Base-by-base conservation (phyloP, 30 jellyfish, hydroid and myxozoan genomes). In the Sanderia malayensis region DNA sequence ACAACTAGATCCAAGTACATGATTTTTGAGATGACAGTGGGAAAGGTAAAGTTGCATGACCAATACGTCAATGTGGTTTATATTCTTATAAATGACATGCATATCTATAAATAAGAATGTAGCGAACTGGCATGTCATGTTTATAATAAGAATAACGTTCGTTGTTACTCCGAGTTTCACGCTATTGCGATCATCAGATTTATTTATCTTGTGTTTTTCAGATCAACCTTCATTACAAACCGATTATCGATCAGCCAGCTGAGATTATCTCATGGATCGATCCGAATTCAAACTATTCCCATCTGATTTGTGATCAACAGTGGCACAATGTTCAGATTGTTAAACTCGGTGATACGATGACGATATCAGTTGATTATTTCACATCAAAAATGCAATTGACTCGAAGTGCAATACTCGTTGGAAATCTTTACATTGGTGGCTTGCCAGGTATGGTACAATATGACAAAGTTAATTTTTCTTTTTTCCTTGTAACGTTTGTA, bases 401-500 rank as follows among this genome's bases (percentile, higher is more conserved):
- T 19, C 76, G 73, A 44, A 57, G 83, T 13, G 96, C 73, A 24
- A 30, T 10, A 58, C 68, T 90, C 33, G 44, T 32, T 28, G 98
- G 98, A 62, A 27, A 44, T 37, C 58, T 78, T 58, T 90, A 83
- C 70, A 65, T 90, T 46, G 98, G 96, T 20, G 98, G 98, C 19
- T 72, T 84, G 4, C 89, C 86, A 10, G 65, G 98, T 90, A 58
- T n/a, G n/a, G n/a, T n/a, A n/a, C n/a, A n/a, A n/a, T n/a, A n/a
- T n/a, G n/a, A n/a, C n/a, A n/a, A n/a, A n/a, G n/a, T n/a, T n/a
- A n/a, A n/a, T n/a, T n/a, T n/a, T n/a, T n/a, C n/a, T n/a, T n/a
- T n/a, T n/a, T n/a, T n/a, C n/a, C n/a, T n/a, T n/a, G n/a, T n/a
- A n/a, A n/a, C n/a, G n/a, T n/a, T n/a, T n/a, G n/a, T n/a, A n/a